Percentiles rank a stretch among this genome's conserved stretches.
Evolutionary conservation across 2,888 invertebrate genomes (phyloP).

Genomic region (Herminia tarsipennalis): DNA sequence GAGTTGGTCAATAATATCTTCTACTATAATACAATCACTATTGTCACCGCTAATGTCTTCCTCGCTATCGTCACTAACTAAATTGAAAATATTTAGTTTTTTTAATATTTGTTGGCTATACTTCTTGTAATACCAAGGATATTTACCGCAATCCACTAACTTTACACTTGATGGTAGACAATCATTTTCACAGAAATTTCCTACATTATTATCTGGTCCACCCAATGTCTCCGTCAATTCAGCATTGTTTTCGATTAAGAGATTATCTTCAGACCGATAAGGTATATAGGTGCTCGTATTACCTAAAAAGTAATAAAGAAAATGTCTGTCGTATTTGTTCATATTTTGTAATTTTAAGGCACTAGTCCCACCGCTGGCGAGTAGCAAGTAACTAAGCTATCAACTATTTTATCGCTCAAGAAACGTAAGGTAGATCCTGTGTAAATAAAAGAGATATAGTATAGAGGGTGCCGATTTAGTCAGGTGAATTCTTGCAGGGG

Average conservation of each 20-base stretch:
- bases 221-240: neutral
- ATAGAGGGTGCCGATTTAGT: too few relatives aligned
- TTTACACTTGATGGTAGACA: constrained; percentile 19
- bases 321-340: too few relatives aligned
- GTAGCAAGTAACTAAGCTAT: too few relatives aligned
- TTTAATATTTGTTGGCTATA: constrained; percentile 28
- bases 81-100: constrained; percentile 4
- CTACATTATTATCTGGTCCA: neutral
- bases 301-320: constrained; percentile 6
- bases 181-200: constrained; percentile 6
- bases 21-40: constrained; percentile 36
- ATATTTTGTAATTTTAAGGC: too few relatives aligned
- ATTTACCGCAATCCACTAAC: constrained; percentile 37
- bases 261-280: neutral
- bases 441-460: too few relatives aligned
- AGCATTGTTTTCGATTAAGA: neutral
- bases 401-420: too few relatives aligned
- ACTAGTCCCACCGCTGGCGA: too few relatives aligned
- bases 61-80: constrained; percentile 18
- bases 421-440: too few relatives aligned
- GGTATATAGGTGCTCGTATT: neutral
- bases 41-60: constrained; percentile 8
- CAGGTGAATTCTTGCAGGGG: too few relatives aligned
- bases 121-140: constrained; percentile 40
- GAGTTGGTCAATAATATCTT: constrained; percentile 10